Base-by-base conservation (phyloP, 2,888 invertebrate genomes). In the Agrochola lychnidis region DNA sequence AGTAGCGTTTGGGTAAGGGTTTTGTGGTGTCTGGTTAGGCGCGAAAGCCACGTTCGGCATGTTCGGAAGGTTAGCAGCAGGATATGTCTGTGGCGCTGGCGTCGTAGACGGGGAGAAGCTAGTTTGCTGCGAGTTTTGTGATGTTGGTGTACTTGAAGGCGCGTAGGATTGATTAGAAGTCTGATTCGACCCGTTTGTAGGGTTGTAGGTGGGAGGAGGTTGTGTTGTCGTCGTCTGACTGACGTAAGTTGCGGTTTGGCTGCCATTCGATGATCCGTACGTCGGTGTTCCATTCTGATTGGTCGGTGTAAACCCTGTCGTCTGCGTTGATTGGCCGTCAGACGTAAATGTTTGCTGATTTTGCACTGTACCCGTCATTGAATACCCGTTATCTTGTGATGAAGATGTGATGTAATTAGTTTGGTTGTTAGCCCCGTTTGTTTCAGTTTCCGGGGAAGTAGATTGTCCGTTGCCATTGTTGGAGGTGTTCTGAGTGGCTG, bases 1-100 rank as follows among this genome's bases (percentile, higher is more conserved):
- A 1, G 96, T 96, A 4, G 96, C 96, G 74, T 96, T 96, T 0
- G 96, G 96, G 73, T 96, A 96, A 0, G 96, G 96, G 78, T 96
- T 96, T 71, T 92, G 93, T 22, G 90, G 87, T 25, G 81, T 90
- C 77, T 94, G 95, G 67, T 92, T 94, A 0, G 94, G 93, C 12
- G 94, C 94, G 69, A 93, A 95, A 0, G 90, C 91, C 45, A 95
- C 91, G 64, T 93, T 95, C 0, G 94, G 93, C 93, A 95, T 93
- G 79, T 89, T 94, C 0, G 94, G 92, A 53, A 94, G 89, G 76
- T 91, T 93, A 61, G 92, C 79, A 4, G 91, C 81, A 0, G 94
- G 92, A 73, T 96, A 96, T 0, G 90, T 88, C 64, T 95, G 96
- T 0, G 96, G 95, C 0, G 94, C 94, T 1, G 96, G 96, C 0